Base-by-base conservation (phyloP, 1,140 invertebrate species). In the Lanistes nyassanus region DNA sequence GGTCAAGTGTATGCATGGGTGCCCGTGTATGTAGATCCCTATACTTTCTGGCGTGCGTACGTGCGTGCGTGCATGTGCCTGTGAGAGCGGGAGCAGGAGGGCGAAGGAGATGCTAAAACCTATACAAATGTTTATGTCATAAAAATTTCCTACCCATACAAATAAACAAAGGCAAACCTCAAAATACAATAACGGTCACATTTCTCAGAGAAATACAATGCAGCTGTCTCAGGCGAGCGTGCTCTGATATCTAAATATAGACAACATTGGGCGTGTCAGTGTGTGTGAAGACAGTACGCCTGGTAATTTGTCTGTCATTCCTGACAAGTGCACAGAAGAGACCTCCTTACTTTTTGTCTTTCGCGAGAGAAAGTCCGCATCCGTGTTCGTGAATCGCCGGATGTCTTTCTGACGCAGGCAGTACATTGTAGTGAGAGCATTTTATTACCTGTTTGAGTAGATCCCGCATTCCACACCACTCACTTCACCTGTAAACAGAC, bases 1-100 rank as follows among this genome's bases (percentile, higher is more conserved):
- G n/a, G n/a, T n/a, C n/a, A n/a, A n/a, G 58, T 9, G 58, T 60
- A 31, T 60, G 58, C 31, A 31, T 60, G 58, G n/a, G 58, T 60
- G 58, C 31, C n/a, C 31, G 58, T 60, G 58, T 60, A 31, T 60
- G 58, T 60, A 36, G n/a, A 31, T 60, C n/a, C 31, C n/a, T 60
- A 31, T 60, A 31, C 31, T 23, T 60, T 23, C 31, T 23, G n/a
- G 58, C 31, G 58, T 60, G 58, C 31, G 58, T 60, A 31, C 31
- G 58, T 60, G 58, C 31, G 65, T 9, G 23, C 31, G 31, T 60
- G 58, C 23, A 23, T 7, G 58, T 60, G 58, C 31, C 7, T 60
- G 58, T 60, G 58, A 64, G 62, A 34, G 16, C 9, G 37, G n/a
- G 31, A 36, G n/a, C 11, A 19, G 29, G 31, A 36, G n/a, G 65